phyloP scores from a whole-genome alignment of 1,140 invertebrate genomes.

The Drosophila jambulina region DNA sequence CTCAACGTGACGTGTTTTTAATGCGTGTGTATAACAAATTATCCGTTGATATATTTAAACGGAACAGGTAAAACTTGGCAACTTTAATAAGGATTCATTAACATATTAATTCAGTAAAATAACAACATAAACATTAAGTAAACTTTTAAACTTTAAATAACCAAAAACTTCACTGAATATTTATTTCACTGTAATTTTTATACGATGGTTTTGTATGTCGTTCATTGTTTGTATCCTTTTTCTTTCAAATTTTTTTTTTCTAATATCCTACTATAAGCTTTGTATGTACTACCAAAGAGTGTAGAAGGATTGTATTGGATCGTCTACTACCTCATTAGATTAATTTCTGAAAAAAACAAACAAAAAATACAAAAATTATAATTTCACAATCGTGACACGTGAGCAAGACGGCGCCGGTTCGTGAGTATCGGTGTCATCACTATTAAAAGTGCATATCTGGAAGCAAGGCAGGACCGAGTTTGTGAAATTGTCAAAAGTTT shows the following conservation, averaged over 20 bases:
- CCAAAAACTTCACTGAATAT: no score
- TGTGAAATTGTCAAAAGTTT: neutral
- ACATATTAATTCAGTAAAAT: neutral
- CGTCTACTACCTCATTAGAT: neutral
- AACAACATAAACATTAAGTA: neutral
- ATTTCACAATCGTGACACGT: neutral
- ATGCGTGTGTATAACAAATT: conserved; percentile 7
- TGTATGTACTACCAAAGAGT: no score
- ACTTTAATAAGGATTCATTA: neutral
- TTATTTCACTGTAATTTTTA: no score
- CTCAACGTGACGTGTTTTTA: conserved; percentile 50
- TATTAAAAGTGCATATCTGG: neutral
- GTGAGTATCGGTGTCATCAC: conserved; percentile 21
- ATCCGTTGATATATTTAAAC: conserved; percentile 6
- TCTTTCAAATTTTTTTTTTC: no score
- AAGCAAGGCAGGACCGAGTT: neutral
- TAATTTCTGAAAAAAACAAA: neutral
- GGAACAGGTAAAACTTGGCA: neutral
- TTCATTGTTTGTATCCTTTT: no score
- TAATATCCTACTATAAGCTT: no score
- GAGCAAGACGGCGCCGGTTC: neutral
- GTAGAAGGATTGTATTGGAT: no score
- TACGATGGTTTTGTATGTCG: no score
- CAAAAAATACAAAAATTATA: neutral
- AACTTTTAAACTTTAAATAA: no score